phyloP scores from a whole-genome alignment of 2,888 invertebrate genomes.

The Brenthis ino region DNA sequence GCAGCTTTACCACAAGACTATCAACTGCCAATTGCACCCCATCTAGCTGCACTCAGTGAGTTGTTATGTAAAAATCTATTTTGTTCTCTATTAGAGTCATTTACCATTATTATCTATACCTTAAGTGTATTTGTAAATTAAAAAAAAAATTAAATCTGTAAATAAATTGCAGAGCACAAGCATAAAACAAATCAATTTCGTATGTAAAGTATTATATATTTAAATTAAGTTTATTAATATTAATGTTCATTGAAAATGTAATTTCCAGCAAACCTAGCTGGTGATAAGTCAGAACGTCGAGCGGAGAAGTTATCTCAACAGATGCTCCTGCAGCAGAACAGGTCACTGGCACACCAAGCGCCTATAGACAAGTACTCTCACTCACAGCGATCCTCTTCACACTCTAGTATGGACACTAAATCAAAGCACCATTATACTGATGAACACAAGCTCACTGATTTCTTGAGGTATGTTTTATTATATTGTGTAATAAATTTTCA shows the following conservation, averaged over 20 bases:
- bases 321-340: slow-evolving; percentile 85
- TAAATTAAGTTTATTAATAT: background rate
- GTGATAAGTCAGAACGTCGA: slow-evolving; percentile 71
- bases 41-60: slow-evolving; percentile 80
- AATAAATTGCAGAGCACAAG: background rate
- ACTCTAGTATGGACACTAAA: slow-evolving; percentile 63
- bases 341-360: slow-evolving; percentile 81
- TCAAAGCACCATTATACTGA: slow-evolving; percentile 75
- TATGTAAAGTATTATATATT: background rate
- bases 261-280: slow-evolving; percentile 64
- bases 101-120: background rate
- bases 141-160: background rate
- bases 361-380: slow-evolving; percentile 84
- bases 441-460: slow-evolving; percentile 88
- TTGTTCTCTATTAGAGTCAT: background rate
- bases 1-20: slow-evolving; percentile 75
- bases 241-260: background rate
- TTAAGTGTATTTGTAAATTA: background rate
- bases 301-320: slow-evolving; percentile 82
- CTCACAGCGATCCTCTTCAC: slow-evolving; percentile 72
- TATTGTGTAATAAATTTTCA: background rate
- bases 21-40: slow-evolving; percentile 75
- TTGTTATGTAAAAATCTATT: slow-evolving; percentile 64
- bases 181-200: background rate
- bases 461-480: slow-evolving; percentile 70